Base-by-base conservation (phyloP, 2,888 invertebrate genomes). In the Dasysyrphus tricinctus region DNA sequence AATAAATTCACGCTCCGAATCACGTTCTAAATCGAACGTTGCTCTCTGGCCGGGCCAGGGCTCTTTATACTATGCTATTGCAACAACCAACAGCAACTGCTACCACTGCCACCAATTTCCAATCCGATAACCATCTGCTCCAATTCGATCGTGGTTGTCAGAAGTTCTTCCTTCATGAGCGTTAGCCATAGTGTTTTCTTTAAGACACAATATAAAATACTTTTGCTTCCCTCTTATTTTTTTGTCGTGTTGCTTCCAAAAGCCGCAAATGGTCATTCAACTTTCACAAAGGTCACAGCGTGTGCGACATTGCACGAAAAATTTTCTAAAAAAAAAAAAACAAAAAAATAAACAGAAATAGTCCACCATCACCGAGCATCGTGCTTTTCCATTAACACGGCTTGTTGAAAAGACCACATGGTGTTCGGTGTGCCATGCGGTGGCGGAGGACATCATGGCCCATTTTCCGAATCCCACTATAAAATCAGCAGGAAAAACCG, bases 281-380 rank as follows among this genome's bases (percentile, higher is more conserved):
- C 86, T 86, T 86, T 86, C 86, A 86, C 86, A 86, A 86, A 82
- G 86, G 86, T 86, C 86, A 82, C 74, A 81, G 75, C 82, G 82
- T 86, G 86, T 86, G 86, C 81, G 81, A 85, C 85, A 85, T 81
- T 85, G 80, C 82, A 82, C 78, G 82, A 78, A 82, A 74, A 65
- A 65, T 34, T 80, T 67, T 76, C 34, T 59, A 34, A 74, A 74
- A 59, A 4, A 63, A 75, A 39, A 75, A 39, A 61, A n/a, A n/a
- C n/a, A n/a, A 73, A 49, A 32, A 24, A 2, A 51, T 4, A 44
- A 59, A 59, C 34, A 19, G 11, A 51, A 69, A 69, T 69, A 54
- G 69, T 72, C 44, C 56, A 57, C 80, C 59, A 61, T 34, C 77
- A 57, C 47, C 39, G 72, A 77, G 47, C 67, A 67, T 49, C 67